Evolutionary conservation across 2,797 vertebrate genomes (phyloP), one percentile per base, ranked within the genome.

Genomic region (Silurus aristotelis): DNA sequence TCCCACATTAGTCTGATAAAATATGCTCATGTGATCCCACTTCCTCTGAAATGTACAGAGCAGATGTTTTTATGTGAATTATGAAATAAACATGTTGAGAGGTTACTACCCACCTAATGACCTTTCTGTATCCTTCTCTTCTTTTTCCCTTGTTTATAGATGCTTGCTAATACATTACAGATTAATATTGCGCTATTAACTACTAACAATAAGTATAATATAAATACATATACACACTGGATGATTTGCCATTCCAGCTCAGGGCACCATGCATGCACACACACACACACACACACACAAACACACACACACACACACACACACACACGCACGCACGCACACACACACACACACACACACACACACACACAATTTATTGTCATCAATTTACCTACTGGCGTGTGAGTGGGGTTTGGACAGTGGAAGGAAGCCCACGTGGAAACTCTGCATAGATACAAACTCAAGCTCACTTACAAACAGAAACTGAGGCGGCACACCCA

Each of bases 41-140:
- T 88, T 89, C 83, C 87, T 70, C 70, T 38, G 55, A 80, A 82
- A 64, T 67, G 66, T 80, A 73, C 71, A 84, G 83, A 84, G 52
- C 86, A 87, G 76, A 84, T 84, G 78, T 84, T 82, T 84, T 72
- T 38, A 1, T 86, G 61, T 82, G 55, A 64, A 27, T 80, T 82
- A 67, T 84, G 31, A 72, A 78, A 88, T 64, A 56, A 83, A 71
- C 75, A 80, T 55, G 63, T 38, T 38, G 61, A 3, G 1, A 6
- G 15, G 56, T 80, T 79, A 58, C 56, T 61, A n/a, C 25, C 58
- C 71, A 71, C 19, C 9, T 66, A 46, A 46, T 81, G 48, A 31
- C 80, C 31, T 55, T 77, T 60, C 38, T 38, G 31, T 78, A 10
- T 1, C 38, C 19, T 78, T 61, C 15, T 78, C 0, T 78, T 61